Percentiles rank a stretch among this genome's conserved stretches.
phyloP scores from a whole-genome alignment of 2,113 vertebrate genomes.

The Pogonocichla stellata region DNA sequence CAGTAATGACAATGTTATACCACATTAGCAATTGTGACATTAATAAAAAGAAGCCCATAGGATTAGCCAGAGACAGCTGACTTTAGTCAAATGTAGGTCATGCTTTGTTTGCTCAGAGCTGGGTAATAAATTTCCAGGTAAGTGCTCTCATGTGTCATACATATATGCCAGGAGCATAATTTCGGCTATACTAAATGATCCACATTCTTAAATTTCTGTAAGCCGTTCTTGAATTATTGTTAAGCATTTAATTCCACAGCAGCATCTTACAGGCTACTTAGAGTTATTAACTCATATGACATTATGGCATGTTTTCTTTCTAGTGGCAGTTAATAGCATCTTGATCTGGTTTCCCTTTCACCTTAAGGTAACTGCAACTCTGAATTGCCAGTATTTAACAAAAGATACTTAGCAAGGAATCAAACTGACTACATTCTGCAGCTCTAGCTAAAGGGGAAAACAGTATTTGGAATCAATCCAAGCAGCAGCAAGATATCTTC shows the following conservation, averaged over 20 bases:
- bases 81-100: constrained; percentile 85
- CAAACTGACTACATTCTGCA: constrained; percentile 56
- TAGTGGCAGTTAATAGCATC: constrained; percentile 68
- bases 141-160: constrained; percentile 80
- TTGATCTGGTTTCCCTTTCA: constrained; percentile 67
- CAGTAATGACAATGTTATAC: constrained; percentile 80
- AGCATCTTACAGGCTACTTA: constrained; percentile 73
- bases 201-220: constrained; percentile 77
- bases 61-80: constrained; percentile 81
- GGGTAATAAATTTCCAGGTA: constrained; percentile 84
- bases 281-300: constrained; percentile 78
- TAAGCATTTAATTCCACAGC: constrained; percentile 79
- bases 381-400: constrained; percentile 59
- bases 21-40: constrained; percentile 83
- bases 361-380: constrained; percentile 59
- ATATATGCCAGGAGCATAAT: constrained; percentile 77
- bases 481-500: constrained; percentile 59
- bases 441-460: constrained; percentile 50
- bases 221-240: constrained; percentile 78
- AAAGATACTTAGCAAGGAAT: constrained; percentile 60
- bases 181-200: constrained; percentile 75
- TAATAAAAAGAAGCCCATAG: constrained; percentile 83
- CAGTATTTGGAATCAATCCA: constrained; percentile 34
- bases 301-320: constrained; percentile 71
- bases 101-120: constrained; percentile 81